Evolutionary conservation across 1,140 invertebrate species (phyloP), one percentile per base, ranked within the genome.

Genomic region (Ridgeia piscesae): DNA sequence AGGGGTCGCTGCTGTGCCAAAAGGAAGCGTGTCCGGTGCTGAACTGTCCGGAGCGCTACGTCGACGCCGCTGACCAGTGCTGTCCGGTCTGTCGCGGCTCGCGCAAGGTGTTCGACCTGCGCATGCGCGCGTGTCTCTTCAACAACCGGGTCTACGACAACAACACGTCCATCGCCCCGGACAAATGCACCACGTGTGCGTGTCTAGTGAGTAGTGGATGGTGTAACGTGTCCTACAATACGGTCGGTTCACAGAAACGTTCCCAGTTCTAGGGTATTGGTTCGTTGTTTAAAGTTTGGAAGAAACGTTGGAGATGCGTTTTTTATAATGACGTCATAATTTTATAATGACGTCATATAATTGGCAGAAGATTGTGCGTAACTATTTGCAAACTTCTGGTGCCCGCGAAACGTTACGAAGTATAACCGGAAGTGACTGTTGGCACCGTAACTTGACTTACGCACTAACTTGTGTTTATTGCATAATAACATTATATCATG

Each of bases 11-110:
- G 1, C 92, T 93, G 0, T 96, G 95, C 93, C 88, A 93, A 33
- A 95, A 95, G 91, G 77, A 92, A 35, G 93, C 94, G 0, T 96
- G 95, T 92, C 95, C 95, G 8, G 94, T 96, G 33, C 92, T 95
- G 14, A 95, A 95, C 93, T 96, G 95, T 93, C 95, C 94, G 14
- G 91, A 93, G 34, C 92, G 89, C 35, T 93, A 94, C 17, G 92
- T 93, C 27, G 48, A 93, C 93, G 17, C 94, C 94, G 50, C 94
- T 77, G 94, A 93, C 17, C 93, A 94, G 42, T 96, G 95, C 89
- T 96, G 95, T 92, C 94, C 94, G 2, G 93, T 91, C 34, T 96
- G 95, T 93, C 93, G 34, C 89, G 89, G 89, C 91, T 42, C 50
- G 42, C 50, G 35, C 14, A 35, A 91, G 91, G 91, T 91, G 33